Percentiles rank a stretch among this genome's conserved stretches.
Conservation (phyloP, 2,113 vertebrate species). For the Nyctibius bracteatus region DNA sequence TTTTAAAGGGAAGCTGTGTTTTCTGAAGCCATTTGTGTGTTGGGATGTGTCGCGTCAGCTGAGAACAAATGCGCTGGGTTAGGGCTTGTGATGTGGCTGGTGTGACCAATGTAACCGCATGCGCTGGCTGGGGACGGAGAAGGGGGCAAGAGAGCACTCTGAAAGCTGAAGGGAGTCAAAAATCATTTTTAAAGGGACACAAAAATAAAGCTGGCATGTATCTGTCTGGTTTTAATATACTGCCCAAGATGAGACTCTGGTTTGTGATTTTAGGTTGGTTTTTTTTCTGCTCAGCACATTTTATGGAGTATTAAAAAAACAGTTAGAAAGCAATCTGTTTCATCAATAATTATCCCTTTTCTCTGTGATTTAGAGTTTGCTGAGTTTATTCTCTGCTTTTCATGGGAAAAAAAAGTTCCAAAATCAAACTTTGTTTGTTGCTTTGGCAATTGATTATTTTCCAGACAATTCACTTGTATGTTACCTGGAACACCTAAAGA, state of each 20-base stretch:
- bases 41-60: background rate
- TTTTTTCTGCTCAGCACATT: conserved; percentile 49
- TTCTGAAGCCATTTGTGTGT: background rate
- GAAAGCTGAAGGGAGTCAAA: background rate
- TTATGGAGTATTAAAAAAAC: background rate
- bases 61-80: background rate
- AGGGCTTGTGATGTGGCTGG: background rate
- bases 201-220: conserved; percentile 1
- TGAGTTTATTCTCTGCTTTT: background rate
- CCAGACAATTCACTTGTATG: background rate
- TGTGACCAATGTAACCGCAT: background rate
- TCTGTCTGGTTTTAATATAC: conserved; percentile 39
- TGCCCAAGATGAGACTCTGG: conserved; percentile 11
- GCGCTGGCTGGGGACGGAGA: background rate
- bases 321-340: background rate
- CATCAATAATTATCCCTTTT: background rate
- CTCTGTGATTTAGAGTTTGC: background rate
- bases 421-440: background rate
- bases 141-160: background rate
- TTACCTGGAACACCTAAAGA: background rate
- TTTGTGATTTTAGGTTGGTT: conserved; percentile 20
- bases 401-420: fast-evolving
- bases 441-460: background rate
- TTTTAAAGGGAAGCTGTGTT: background rate
- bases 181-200: background rate